phyloP scores from a whole-genome alignment of 1,140 invertebrate species.

The Teleogryllus occipitalis region DNA sequence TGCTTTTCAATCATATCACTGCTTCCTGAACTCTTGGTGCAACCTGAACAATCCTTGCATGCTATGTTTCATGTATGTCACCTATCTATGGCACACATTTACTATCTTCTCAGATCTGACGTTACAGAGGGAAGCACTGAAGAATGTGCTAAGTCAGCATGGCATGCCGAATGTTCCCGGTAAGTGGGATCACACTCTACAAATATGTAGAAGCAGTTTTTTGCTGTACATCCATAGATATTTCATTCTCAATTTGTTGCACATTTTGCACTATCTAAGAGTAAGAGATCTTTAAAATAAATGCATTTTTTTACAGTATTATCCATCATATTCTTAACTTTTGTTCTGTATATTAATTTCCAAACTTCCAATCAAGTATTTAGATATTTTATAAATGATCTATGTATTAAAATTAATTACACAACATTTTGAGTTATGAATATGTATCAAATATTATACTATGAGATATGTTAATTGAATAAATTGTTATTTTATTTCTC shows the following conservation, averaged over 20 bases:
- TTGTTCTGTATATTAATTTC: too few species aligned
- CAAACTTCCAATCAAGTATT: too few species aligned
- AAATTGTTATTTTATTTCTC: background rate
- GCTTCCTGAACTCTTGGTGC: background rate
- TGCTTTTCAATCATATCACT: conserved; percentile 8
- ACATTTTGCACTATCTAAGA: too few species aligned
- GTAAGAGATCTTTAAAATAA: background rate
- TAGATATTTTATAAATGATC: too few species aligned
- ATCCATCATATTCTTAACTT: too few species aligned
- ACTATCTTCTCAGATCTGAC: conserved; percentile 34
- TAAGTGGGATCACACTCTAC: conserved; percentile 38
- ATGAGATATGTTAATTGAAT: background rate
- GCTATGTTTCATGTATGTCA: conserved; percentile 16
- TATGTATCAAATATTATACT: background rate
- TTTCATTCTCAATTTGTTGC: too few species aligned
- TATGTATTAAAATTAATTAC: too few species aligned
- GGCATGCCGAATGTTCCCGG: conserved; percentile 51
- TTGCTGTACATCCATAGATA: too few species aligned
- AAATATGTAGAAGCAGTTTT: background rate
- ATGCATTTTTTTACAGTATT: background rate
- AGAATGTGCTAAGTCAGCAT: conserved; percentile 38
- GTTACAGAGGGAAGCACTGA: conserved; percentile 22
- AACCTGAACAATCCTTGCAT: conserved; percentile 1
- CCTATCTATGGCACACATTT: conserved; percentile 18
- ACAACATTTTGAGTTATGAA: too few species aligned